A percentile compares a stretch with the other conserved stretches of the same genome.
Conservation (phyloP, 2,113 vertebrate species). For the Trematocara stigmaticum region DNA sequence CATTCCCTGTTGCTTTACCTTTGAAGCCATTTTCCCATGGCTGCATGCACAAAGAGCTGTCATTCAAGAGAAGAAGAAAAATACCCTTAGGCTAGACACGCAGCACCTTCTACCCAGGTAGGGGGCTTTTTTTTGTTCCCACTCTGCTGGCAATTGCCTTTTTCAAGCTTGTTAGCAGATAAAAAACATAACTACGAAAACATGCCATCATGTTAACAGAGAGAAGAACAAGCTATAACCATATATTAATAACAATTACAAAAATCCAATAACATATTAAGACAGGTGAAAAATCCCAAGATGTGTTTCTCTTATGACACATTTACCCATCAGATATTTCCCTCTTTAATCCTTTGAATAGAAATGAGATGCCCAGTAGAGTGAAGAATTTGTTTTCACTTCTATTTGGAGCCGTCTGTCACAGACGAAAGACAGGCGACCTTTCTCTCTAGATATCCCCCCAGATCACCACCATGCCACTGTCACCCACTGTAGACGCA, state of each 20-base stretch:
- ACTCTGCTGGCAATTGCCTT: conserved; percentile 19
- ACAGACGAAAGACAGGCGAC: conserved; percentile 57
- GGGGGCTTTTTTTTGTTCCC: conserved; percentile 32
- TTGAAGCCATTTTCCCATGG: conserved; percentile 69
- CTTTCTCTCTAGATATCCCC: conserved; percentile 39
- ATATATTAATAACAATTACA: background rate
- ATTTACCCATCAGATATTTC: conserved; percentile 26
- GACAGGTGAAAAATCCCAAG: background rate
- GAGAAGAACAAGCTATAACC: background rate
- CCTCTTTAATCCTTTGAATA: conserved; percentile 36
- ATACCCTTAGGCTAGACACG: conserved; percentile 28
- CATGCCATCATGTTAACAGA: background rate
- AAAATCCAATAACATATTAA: background rate
- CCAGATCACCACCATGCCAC: background rate
- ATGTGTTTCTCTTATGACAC: background rate
- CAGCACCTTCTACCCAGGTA: conserved; percentile 52
- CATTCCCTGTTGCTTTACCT: conserved; percentile 60
- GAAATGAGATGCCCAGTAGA: conserved; percentile 54
- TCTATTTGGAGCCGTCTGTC: conserved; percentile 54
- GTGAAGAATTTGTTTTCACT: conserved; percentile 56
- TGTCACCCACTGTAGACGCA: conserved; percentile 51
- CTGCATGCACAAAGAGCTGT: conserved; percentile 52
- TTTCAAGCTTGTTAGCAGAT: conserved; percentile 22
- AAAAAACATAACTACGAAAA: background rate
- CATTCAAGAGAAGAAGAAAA: conserved; percentile 36